Percentiles rank a stretch among this genome's conserved stretches.
Conservation (phyloP, 2,888 invertebrate species). For the Oeneis ivallda region DNA sequence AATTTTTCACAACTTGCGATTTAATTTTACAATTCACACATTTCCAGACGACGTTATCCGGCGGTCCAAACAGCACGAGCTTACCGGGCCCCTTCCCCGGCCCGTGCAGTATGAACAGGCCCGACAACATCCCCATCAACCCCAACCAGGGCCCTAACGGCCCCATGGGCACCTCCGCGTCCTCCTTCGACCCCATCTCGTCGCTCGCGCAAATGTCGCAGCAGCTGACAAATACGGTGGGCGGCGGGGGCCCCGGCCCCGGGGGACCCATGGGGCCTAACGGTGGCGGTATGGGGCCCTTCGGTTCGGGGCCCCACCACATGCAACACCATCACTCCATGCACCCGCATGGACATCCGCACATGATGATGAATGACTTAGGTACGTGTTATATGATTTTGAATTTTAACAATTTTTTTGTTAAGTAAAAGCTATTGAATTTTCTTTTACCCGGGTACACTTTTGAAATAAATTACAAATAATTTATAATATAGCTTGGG, state of each 20-base stretch:
- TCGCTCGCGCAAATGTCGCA: slow-evolving; percentile 97
- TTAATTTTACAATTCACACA: neutral
- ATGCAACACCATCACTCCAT: slow-evolving; percentile 75
- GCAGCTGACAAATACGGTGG: slow-evolving; percentile 89
- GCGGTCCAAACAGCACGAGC: slow-evolving; percentile 74
- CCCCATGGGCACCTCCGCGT: slow-evolving; percentile 78
- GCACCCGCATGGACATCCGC: slow-evolving; percentile 76
- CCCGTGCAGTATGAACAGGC: slow-evolving; percentile 74
- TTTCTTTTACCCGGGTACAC: too few species aligned
- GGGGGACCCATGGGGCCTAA: slow-evolving; percentile 67
- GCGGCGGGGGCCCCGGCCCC: slow-evolving; percentile 66
- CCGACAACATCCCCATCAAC: slow-evolving; percentile 75
- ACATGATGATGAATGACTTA: slow-evolving; percentile 80
- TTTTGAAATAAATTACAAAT: too few species aligned
- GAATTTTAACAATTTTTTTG: neutral
- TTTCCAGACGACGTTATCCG: slow-evolving; percentile 71
- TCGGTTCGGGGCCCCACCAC: slow-evolving; percentile 69
- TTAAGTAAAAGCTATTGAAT: neutral
- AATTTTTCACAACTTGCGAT: neutral
- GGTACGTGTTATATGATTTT: slow-evolving; percentile 47
- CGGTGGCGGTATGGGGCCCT: slow-evolving; percentile 65
- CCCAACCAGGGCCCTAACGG: slow-evolving; percentile 79
- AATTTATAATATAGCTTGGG: too few species aligned
- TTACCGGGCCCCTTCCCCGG: slow-evolving; percentile 79
- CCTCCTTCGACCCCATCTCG: slow-evolving; percentile 95